A percentile compares a stretch with the other conserved stretches of the same genome.
Evolutionary conservation across 2,113 vertebrate genomes (phyloP).

Genomic region (Ivindomyrus marchei): DNA sequence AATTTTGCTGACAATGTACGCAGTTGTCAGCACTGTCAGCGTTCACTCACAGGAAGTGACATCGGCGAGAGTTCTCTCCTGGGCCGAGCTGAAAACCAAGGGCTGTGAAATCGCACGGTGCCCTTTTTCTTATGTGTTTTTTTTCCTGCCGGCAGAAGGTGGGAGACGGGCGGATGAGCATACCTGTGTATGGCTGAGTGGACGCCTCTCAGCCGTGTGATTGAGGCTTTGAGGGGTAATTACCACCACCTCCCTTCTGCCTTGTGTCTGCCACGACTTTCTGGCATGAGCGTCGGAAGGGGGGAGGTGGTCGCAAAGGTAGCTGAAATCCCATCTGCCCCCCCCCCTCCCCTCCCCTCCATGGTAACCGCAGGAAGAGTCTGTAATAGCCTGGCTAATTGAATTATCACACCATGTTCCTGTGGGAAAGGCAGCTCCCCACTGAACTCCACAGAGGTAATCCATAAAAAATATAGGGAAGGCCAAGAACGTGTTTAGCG

Average conservation of each 20-base stretch:
- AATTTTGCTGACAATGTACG: neutral
- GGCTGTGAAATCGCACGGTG: neutral
- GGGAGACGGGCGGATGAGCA: neutral
- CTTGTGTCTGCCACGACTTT: constrained; percentile 12
- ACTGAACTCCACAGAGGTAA: constrained; percentile 49
- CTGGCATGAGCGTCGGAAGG: neutral
- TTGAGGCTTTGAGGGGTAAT: constrained; percentile 12
- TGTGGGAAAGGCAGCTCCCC: constrained; percentile 39
- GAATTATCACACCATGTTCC: constrained; percentile 51
- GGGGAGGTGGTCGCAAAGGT: neutral
- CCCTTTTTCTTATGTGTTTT: neutral
- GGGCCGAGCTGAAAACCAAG: neutral
- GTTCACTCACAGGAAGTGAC: neutral
- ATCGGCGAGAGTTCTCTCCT: neutral
- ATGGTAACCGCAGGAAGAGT: constrained; percentile 44
- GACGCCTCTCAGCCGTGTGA: neutral
- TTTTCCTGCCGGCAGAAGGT: neutral
- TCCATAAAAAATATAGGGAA: constrained; percentile 46
- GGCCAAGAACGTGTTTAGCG: constrained; percentile 46
- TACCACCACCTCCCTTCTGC: neutral
- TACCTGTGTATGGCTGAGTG: neutral
- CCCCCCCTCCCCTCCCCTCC: constrained; percentile 2
- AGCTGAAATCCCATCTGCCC: constrained; percentile 30
- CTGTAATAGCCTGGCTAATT: constrained; percentile 52
- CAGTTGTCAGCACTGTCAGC: neutral